These are phyloP conservation scores for Mallotus villosus DNA, from an alignment of 2,797 vertebrate genomes.

Conservation along the genomic window DNA sequence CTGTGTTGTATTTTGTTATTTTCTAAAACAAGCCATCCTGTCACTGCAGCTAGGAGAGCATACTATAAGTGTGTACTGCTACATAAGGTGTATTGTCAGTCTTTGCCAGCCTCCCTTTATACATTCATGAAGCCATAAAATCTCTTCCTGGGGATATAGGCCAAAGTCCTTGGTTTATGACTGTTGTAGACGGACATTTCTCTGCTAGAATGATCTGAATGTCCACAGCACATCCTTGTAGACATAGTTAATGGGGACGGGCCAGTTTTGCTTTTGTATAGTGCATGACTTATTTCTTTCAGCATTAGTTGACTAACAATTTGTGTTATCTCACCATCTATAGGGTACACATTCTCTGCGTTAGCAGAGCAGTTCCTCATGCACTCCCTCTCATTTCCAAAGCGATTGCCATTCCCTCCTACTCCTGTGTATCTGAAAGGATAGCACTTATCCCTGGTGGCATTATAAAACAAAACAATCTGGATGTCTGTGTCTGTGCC, in stretches of 20 bases:
- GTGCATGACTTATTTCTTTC: not conserved
- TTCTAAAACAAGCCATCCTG: not conserved
- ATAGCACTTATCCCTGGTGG: slow-evolving; percentile 38
- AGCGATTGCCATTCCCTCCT: slow-evolving; percentile 72
- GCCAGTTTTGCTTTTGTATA: too few species aligned
- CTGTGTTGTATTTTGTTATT: not conserved
- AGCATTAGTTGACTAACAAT: not conserved
- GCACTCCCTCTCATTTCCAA: slow-evolving; percentile 57
- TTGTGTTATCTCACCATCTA: slow-evolving; percentile 56
- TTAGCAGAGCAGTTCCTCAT: slow-evolving; percentile 65
- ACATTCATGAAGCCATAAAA: slow-evolving; percentile 36
- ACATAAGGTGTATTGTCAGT: not conserved
- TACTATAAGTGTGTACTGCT: too few species aligned
- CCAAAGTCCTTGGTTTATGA: slow-evolving; percentile 55
- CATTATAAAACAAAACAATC: slow-evolving; percentile 51
- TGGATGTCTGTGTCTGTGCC: not conserved
- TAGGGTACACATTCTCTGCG: slow-evolving; percentile 49
- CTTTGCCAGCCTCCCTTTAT: not conserved
- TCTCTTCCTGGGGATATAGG: slow-evolving; percentile 31
- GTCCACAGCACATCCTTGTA: not conserved
- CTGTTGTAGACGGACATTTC: not conserved
- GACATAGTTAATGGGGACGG: too few species aligned
- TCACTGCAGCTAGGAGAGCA: not conserved
- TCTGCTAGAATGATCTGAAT: not conserved
- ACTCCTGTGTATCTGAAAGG: slow-evolving; percentile 62